phyloP scores from a whole-genome alignment of 1,140 invertebrate species.

The Penaeus japonicus region DNA sequence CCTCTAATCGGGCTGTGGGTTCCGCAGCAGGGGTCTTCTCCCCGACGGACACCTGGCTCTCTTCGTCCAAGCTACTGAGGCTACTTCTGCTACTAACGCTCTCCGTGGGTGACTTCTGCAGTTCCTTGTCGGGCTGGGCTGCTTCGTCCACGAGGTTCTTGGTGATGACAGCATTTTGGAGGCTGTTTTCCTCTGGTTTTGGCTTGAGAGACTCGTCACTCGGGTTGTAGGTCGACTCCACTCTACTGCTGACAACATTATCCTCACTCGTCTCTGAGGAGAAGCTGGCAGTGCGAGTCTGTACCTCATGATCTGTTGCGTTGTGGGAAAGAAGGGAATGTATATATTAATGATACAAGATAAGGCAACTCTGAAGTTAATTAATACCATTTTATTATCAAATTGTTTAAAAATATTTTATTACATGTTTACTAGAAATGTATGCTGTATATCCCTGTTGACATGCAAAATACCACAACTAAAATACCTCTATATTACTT shows the following conservation, averaged over 20 bases:
- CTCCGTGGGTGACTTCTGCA: background rate
- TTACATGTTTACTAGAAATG: too few species aligned
- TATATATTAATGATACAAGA: background rate
- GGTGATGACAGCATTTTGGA: background rate
- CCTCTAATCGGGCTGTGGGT: too few species aligned
- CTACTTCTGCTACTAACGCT: background rate
- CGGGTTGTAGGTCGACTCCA: background rate
- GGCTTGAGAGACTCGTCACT: background rate
- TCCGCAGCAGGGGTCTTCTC: too few species aligned
- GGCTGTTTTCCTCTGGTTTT: background rate
- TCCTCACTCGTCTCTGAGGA: conserved; percentile 42
- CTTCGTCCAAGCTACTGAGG: background rate
- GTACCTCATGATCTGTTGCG: conserved; percentile 41
- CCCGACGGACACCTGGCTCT: too few species aligned
- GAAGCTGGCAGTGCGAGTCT: conserved; percentile 38
- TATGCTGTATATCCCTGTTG: too few species aligned
- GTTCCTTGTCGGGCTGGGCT: too few species aligned
- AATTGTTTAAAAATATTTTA: too few species aligned
- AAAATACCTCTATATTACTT: too few species aligned
- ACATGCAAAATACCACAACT: too few species aligned
- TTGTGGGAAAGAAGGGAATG: background rate
- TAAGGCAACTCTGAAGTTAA: background rate
- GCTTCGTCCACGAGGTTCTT: background rate
- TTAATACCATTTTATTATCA: too few species aligned
- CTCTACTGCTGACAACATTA: background rate